Percentiles rank a stretch among this genome's conserved stretches.
Conservation (phyloP, 2,888 invertebrate species). For the Matsumyia berberina region DNA sequence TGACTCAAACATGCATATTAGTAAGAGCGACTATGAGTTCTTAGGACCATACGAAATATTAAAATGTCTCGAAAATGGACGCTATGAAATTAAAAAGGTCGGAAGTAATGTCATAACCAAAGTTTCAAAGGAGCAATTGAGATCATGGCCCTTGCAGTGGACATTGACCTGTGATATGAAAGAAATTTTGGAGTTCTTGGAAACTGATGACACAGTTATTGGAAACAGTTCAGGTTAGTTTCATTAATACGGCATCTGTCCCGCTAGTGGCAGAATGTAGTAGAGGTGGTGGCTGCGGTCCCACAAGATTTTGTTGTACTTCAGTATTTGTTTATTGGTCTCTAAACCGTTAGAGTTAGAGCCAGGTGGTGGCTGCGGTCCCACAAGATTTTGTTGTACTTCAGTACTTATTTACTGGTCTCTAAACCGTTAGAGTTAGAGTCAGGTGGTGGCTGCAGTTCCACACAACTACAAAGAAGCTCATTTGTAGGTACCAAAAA, state of each 20-base stretch:
- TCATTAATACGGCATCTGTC: neutral
- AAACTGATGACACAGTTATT: neutral
- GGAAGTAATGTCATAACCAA: slow-evolving; percentile 31
- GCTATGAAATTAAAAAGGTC: slow-evolving; percentile 36
- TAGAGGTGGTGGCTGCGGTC: no score
- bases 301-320: no score
- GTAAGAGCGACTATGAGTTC: slow-evolving; percentile 35
- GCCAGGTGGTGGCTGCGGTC: no score
- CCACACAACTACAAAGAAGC: no score
- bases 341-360: no score
- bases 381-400: no score
- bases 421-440: no score
- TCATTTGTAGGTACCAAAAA: no score
- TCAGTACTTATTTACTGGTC: no score
- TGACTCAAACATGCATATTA: slow-evolving; percentile 32
- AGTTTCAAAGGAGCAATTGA: slow-evolving; percentile 39
- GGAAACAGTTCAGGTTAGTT: slow-evolving; percentile 19
- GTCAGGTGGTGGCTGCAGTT: no score
- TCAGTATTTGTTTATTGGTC: no score
- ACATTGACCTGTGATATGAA: slow-evolving; percentile 25
- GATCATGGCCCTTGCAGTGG: slow-evolving; percentile 26
- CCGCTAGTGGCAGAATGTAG: neutral
- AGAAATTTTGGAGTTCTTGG: slow-evolving; percentile 34
- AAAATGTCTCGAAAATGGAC: slow-evolving; percentile 16
- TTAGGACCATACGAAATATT: slow-evolving; percentile 36